These are phyloP conservation scores for Anthophora plumipes DNA, from an alignment of 2,888 invertebrate species.

Conservation along the genomic window DNA sequence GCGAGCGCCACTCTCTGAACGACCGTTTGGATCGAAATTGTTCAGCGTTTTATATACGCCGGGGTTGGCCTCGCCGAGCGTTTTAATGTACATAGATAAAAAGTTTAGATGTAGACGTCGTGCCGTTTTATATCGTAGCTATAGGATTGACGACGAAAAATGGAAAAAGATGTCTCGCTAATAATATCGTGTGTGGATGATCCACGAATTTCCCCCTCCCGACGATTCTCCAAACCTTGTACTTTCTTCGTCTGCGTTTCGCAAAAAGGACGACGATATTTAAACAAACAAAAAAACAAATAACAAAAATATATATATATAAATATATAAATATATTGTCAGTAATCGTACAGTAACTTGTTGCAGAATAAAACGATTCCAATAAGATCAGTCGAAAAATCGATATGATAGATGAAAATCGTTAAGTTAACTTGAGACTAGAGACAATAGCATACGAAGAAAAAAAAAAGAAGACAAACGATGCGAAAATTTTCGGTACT, in stretches of 20 bases:
- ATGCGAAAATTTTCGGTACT: slow-evolving; percentile 19
- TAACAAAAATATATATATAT: too few species aligned
- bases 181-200: slow-evolving; percentile 39
- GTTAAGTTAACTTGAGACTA: slow-evolving; percentile 34
- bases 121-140: slow-evolving; percentile 67
- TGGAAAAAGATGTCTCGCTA: slow-evolving; percentile 48
- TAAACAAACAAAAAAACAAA: too few species aligned
- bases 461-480: too few species aligned
- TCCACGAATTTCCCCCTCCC: slow-evolving; percentile 21
- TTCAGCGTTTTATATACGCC: slow-evolving; percentile 6
- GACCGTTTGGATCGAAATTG: slow-evolving; percentile 23
- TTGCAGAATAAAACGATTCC: slow-evolving; percentile 14
- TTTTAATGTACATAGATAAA: slow-evolving; percentile 68
- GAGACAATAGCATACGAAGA: slow-evolving; percentile 37
- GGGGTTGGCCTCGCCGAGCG: slow-evolving; percentile 44
- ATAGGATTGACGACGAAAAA: slow-evolving; percentile 46
- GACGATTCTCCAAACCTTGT: slow-evolving; percentile 39
- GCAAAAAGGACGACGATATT: not conserved
- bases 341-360: not conserved
- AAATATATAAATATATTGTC: not conserved
- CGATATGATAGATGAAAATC: not conserved
- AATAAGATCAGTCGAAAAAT: not conserved
- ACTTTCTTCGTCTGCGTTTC: slow-evolving; percentile 52
- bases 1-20: slow-evolving; percentile 29
- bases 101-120: slow-evolving; percentile 62